These are phyloP conservation scores for Chionodraco myersi DNA, from an alignment of 2,113 vertebrate species.

Conservation along the genomic window DNA sequence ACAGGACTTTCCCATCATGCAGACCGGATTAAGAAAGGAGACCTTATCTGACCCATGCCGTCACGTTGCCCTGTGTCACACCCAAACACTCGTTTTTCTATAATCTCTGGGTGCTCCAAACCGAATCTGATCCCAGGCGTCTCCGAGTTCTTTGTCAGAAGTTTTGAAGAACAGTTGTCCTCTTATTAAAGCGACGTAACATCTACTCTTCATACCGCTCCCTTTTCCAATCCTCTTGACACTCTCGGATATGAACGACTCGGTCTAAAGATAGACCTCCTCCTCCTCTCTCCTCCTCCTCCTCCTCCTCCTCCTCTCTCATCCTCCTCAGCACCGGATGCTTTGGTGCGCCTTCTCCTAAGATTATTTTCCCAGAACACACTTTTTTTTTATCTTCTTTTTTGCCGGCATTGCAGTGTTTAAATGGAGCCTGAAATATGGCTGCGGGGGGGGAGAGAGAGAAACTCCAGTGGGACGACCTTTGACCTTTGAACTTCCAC, in stretches of 20 bases:
- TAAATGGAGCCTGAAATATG: neutral
- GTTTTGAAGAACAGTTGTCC: neutral
- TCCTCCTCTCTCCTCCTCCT: conserved; percentile 20
- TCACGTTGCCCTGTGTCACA: conserved; percentile 23
- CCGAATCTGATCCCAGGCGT: neutral
- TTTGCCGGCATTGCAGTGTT: neutral
- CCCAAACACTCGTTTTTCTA: neutral
- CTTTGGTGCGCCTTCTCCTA: conserved; percentile 4
- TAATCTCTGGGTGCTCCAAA: too few species aligned
- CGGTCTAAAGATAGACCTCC: conserved; percentile 71
- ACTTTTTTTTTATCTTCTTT: neutral
- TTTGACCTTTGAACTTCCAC: conserved; percentile 37
- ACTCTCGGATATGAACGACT: conserved; percentile 51
- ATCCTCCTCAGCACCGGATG: conserved; percentile 33
- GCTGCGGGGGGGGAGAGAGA: neutral
- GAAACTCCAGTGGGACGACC: neutral
- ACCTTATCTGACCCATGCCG: conserved; percentile 42
- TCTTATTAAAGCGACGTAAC: neutral
- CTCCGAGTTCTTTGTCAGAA: neutral
- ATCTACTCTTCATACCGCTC: conserved; percentile 18
- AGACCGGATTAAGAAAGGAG: conserved; percentile 38
- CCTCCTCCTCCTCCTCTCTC: conserved; percentile 36
- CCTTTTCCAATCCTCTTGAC: conserved; percentile 47
- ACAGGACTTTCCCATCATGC: conserved; percentile 14
- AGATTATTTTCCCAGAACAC: conserved; percentile 23